Conservation (phyloP, 2,113 vertebrate species). For the Neotoma lepida region DNA sequence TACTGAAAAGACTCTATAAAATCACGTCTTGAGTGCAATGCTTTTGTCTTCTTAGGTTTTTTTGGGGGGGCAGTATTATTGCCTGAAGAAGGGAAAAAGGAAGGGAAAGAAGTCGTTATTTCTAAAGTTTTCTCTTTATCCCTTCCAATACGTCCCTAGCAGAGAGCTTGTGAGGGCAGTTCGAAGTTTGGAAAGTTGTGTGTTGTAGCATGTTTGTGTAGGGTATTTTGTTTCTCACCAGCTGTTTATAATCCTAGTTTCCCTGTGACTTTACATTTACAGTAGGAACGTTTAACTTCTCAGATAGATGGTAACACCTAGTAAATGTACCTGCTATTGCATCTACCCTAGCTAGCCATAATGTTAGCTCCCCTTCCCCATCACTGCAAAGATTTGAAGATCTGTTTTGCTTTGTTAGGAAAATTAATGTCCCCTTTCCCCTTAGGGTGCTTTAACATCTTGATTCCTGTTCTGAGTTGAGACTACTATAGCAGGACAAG, state of each 20-base stretch:
- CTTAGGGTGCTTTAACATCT: not conserved
- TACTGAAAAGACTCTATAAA: not conserved
- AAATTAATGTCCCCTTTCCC: not conserved
- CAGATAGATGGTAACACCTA: not conserved
- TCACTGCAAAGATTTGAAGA: slow-evolving; percentile 6
- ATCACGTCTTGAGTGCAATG: not conserved
- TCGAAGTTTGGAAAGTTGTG: slow-evolving; percentile 1
- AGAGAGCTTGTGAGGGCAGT: not conserved
- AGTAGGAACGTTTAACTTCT: not conserved
- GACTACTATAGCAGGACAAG: not conserved
- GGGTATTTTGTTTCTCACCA: slow-evolving; percentile 1
- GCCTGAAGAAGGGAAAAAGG: slow-evolving; percentile 20
- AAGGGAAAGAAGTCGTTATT: slow-evolving; percentile 32
- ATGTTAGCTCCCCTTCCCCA: not conserved
- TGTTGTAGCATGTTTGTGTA: not conserved
- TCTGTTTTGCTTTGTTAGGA: not conserved
- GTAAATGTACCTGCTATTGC: not conserved
- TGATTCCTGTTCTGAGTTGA: not conserved
- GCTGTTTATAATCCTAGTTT: not conserved
- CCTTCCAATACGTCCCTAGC: not conserved
- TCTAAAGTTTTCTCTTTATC: not conserved
- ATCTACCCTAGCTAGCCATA: not conserved
- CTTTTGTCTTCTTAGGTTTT: slow-evolving; percentile 10
- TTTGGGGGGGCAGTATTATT: not conserved
- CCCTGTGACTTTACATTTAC: not conserved